Base-by-base conservation (phyloP, 1,140 invertebrate genomes). In the Acyrthosiphon pisum region DNA sequence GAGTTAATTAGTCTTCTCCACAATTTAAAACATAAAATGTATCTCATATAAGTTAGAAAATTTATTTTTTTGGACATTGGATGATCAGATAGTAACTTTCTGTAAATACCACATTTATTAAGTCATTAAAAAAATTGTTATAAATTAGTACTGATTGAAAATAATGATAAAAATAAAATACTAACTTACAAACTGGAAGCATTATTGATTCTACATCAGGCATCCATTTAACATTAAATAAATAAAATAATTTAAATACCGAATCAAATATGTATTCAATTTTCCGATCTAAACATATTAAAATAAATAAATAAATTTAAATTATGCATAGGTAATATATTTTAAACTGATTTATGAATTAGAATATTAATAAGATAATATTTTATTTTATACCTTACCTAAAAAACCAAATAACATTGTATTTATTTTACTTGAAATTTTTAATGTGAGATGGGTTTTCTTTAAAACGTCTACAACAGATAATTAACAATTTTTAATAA, bases 231-330 rank as follows among this genome's bases (percentile, higher is more conserved):
- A 81, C 81, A 56, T 93, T 86, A 84, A 93, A 93, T 6, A 93
- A 11, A 86, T 86, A 93, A 26, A 86, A 93, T 37, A 53, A 56
- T 93, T 93, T 81, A 56, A 93, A 93, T 86, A 93, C 44, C 53
- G 91, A n/a, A 93, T 93, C 91, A 84, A 93, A 84, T 35, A 84
- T 86, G 44, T 84, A 93, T 86, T 93, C 91, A 84, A 84, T 56
- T 6, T 81, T 84, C n/a, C 86, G 48, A 93, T 84, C 91, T 93
- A 86, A 93, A 91, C 76, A n/a, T 46, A 46, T 1, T 35, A 48
- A 91, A 91, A 30, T 48, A 83, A 26, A 56, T 41, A 44, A 18
- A 90, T 46, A 68, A 1, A 90, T 56, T 50, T 50, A 56, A 90
- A 53, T 50, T 50, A 90, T 23, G 11, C 3, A 23, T 89, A 26